Percentiles rank a stretch among this genome's conserved stretches.
Conservation (phyloP, 2,113 vertebrate genomes). For the Erinaceus europaeus region DNA sequence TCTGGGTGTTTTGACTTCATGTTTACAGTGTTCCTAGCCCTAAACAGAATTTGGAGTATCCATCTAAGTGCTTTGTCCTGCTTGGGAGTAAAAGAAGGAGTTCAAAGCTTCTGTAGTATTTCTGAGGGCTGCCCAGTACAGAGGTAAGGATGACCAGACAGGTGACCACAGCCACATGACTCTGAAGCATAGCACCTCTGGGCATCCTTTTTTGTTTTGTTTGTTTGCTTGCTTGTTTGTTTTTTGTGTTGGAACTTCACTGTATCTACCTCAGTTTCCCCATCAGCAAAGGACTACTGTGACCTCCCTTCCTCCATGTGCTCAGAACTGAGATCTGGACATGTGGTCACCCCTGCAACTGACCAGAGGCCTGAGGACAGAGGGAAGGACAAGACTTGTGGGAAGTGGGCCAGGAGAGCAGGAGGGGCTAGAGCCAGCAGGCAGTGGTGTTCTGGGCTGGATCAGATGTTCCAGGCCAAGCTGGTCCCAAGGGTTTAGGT, state of each 20-base stretch:
- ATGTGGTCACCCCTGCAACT: neutral
- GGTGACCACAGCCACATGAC: neutral
- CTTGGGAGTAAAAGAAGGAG: neutral
- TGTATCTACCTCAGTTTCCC: neutral
- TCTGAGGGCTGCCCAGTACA: neutral
- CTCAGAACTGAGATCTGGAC: no score
- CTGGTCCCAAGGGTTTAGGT: slow-evolving; percentile 39
- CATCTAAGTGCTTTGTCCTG: slow-evolving; percentile 46
- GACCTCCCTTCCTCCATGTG: neutral
- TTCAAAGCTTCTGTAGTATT: neutral
- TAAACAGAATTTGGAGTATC: slow-evolving; percentile 49
- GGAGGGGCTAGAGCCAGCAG: neutral
- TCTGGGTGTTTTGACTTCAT: neutral
- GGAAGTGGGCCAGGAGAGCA: neutral
- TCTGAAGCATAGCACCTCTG: neutral
- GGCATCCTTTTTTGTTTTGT: neutral
- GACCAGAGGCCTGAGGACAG: neutral
- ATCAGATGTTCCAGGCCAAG: slow-evolving; percentile 26
- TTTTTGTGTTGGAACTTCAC: neutral
- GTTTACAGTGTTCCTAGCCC: slow-evolving; percentile 35
- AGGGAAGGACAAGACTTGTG: neutral
- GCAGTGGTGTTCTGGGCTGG: rapidly evolving
- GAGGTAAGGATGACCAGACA: neutral
- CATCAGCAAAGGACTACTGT: neutral
- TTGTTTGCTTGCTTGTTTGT: neutral